A percentile compares a stretch with the other conserved stretches of the same genome.
Conservation (phyloP, 1,140 invertebrate genomes). For the Diachasmimorpha longicaudata region DNA sequence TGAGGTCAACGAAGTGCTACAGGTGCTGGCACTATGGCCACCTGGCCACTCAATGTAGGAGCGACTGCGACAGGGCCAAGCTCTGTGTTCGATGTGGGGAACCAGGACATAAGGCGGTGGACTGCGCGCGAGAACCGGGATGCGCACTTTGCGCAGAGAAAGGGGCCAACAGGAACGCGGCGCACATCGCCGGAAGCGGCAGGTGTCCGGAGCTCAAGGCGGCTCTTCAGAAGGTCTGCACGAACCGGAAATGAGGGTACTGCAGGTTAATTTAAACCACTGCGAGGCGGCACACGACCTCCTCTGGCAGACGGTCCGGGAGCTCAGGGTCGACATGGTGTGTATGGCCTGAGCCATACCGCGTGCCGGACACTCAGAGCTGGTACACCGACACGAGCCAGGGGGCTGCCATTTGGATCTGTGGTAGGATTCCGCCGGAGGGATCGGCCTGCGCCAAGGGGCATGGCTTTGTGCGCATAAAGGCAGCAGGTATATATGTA, state of each 20-base stretch:
- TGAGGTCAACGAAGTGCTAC: not conserved
- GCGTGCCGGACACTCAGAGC: not conserved
- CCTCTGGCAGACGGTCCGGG: conserved; percentile 14
- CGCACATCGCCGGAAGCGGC: conserved; percentile 13
- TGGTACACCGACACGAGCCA: not conserved
- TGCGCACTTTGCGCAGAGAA: too few relatives aligned
- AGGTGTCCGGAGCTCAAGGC: not conserved
- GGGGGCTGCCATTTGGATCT: not conserved
- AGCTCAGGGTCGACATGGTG: not conserved
- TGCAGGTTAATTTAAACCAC: conserved; percentile 10
- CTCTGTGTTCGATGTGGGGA: conserved; percentile 15
- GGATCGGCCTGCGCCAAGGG: too few relatives aligned
- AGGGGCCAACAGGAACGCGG: too few relatives aligned
- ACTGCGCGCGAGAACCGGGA: not conserved
- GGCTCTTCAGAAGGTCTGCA: not conserved
- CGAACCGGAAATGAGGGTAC: not conserved
- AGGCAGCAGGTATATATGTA: not conserved
- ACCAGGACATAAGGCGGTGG: conserved; percentile 8
- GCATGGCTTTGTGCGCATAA: not conserved
- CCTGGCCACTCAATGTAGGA: not conserved
- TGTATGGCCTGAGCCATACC: conserved; percentile 1
- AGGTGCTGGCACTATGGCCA: conserved; percentile 26
- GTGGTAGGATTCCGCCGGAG: not conserved
- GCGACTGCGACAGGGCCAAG: not conserved
- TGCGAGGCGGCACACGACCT: conserved; percentile 17